phyloP scores from a whole-genome alignment of 1,140 invertebrate genomes.

The Ceratoteleas bidentatus region DNA sequence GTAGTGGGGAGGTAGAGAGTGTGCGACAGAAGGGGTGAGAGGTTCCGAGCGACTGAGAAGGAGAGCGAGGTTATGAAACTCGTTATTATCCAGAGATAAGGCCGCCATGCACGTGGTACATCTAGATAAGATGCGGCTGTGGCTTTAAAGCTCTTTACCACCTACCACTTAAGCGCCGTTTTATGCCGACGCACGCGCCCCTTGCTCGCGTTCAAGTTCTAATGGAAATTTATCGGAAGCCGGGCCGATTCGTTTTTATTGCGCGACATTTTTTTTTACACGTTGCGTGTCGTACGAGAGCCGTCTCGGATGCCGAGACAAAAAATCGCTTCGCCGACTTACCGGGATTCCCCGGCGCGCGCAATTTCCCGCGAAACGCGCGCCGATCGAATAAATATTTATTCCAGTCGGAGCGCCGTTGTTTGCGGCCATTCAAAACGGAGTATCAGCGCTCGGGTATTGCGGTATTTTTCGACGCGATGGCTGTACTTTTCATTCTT shows the following conservation, averaged over 20 bases:
- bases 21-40: background rate
- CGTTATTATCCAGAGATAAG: constrained; percentile 54
- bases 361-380: constrained; percentile 7
- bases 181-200: constrained; percentile 57
- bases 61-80: constrained; percentile 51
- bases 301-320: constrained; percentile 5
- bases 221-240: constrained; percentile 55
- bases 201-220: constrained; percentile 32
- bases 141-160: constrained; percentile 54
- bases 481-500: constrained; percentile 5
- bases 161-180: constrained; percentile 45
- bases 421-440: constrained; percentile 9
- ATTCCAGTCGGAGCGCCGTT: constrained; percentile 5
- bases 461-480: constrained; percentile 13
- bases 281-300: constrained; percentile 22
- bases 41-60: background rate
- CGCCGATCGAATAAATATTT: constrained; percentile 36
- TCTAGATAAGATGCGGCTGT: constrained; percentile 50
- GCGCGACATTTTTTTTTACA: background rate
- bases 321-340: no score
- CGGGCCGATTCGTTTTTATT: constrained; percentile 39
- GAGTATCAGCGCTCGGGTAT: constrained; percentile 2
- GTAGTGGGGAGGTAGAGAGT: background rate
- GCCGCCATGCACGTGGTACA: constrained; percentile 34
- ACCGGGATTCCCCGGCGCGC: background rate